Conservation (phyloP, 2,888 invertebrate genomes). For the Brachypalpus laphriformis region DNA sequence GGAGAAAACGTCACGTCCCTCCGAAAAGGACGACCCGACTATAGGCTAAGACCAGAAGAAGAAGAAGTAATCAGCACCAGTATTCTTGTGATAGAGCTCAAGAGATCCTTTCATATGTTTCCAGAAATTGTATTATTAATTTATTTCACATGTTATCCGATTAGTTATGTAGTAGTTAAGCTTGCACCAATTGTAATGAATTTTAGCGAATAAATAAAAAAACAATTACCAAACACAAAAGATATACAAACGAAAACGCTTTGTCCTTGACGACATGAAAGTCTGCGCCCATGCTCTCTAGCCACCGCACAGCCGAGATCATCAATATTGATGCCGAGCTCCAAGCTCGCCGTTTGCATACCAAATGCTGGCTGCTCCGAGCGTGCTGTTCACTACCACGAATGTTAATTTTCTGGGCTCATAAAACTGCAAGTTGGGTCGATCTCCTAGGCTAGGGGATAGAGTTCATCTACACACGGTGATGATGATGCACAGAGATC, state of each 20-base stretch:
- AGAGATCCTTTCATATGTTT: constrained; percentile 59
- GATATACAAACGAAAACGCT: constrained; percentile 22
- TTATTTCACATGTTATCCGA: constrained; percentile 68
- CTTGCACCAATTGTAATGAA: constrained; percentile 73
- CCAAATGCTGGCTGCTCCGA: constrained; percentile 28
- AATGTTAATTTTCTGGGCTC: constrained; percentile 61
- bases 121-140: constrained; percentile 67
- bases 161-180: constrained; percentile 72
- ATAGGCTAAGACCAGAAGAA: not conserved
- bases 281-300: constrained; percentile 59
- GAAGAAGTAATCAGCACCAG: constrained; percentile 55
- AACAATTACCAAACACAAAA: constrained; percentile 65
- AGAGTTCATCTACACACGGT: constrained; percentile 52
- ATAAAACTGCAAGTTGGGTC: constrained; percentile 62
- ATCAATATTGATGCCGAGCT: constrained; percentile 70
- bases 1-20: constrained; percentile 36
- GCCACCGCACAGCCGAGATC: constrained; percentile 32
- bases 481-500: constrained; percentile 64
- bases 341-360: constrained; percentile 60
- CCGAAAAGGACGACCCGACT: constrained; percentile 46
- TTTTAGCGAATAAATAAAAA: constrained; percentile 71
- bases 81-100: constrained; percentile 72
- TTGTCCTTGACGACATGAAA: constrained; percentile 70
- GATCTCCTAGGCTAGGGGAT: constrained; percentile 44
- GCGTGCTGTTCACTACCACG: constrained; percentile 34